Evolutionary conservation across 2,888 invertebrate species (phyloP).

Genomic region (Stenchaetothrips biformis): DNA sequence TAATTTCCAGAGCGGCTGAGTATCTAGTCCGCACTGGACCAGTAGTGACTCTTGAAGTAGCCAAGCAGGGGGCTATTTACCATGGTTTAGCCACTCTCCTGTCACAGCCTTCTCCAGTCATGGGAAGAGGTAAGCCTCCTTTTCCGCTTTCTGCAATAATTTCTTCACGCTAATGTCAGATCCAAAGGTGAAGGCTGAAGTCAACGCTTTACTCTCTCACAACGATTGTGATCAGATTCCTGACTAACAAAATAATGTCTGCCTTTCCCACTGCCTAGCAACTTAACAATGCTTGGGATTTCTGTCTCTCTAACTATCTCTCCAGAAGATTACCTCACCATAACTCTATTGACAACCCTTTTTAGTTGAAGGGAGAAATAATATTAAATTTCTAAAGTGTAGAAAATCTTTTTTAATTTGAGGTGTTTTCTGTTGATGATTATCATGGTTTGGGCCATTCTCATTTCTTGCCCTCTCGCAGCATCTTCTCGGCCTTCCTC

Average conservation of each 20-base stretch:
- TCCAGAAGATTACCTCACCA: not conserved
- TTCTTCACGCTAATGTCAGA: not conserved
- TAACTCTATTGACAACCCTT: no score
- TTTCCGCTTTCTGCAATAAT: not conserved
- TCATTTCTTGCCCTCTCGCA: not conserved
- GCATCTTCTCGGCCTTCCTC: conserved; percentile 1
- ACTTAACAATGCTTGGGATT: not conserved
- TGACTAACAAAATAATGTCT: no score
- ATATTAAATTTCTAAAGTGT: no score
- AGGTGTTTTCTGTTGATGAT: not conserved
- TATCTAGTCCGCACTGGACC: conserved; percentile 91
- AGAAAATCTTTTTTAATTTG: not conserved
- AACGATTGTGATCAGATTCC: no score
- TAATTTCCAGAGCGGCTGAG: conserved; percentile 75
- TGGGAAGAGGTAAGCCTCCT: conserved; percentile 60
- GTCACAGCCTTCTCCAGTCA: conserved; percentile 83
- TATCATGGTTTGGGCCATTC: not conserved
- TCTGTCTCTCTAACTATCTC: not conserved
- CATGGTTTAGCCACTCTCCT: conserved; percentile 91
- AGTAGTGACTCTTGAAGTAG: conserved; percentile 89
- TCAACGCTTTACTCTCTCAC: no score
- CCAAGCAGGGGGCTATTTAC: conserved; percentile 94
- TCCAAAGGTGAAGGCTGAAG: no score
- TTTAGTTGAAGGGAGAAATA: no score
- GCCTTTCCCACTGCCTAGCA: not conserved